These are phyloP conservation scores for Ptychochromis oligacanthus DNA, from an alignment of 2,113 vertebrate genomes.

Conservation along the genomic window DNA sequence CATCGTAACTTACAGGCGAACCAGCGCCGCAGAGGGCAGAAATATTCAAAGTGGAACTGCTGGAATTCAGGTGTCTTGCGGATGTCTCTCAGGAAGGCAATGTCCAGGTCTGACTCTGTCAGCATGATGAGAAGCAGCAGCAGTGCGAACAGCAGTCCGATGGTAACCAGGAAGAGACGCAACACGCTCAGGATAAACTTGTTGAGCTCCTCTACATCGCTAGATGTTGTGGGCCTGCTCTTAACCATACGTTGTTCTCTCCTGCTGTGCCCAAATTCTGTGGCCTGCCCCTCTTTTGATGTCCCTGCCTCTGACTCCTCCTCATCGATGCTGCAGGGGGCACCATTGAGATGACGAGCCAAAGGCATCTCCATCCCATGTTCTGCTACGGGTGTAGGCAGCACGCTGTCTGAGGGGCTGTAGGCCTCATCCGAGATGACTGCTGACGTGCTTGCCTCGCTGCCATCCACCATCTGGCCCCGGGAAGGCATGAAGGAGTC, in stretches of 20 bases:
- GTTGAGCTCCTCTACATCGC: slow-evolving; percentile 89
- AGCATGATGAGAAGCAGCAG: slow-evolving; percentile 95
- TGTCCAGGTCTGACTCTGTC: slow-evolving; percentile 96
- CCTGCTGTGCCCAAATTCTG: slow-evolving; percentile 76
- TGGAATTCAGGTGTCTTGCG: slow-evolving; percentile 97
- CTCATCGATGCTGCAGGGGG: slow-evolving; percentile 88
- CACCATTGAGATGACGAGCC: slow-evolving; percentile 85
- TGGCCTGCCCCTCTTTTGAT: slow-evolving; percentile 69
- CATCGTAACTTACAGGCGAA: slow-evolving; percentile 95
- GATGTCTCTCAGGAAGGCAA: slow-evolving; percentile 96
- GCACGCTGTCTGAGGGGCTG: slow-evolving; percentile 90
- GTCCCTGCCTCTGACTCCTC: slow-evolving; percentile 82
- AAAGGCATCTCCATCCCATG: slow-evolving; percentile 87
- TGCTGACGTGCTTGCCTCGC: slow-evolving; percentile 78
- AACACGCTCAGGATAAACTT: slow-evolving; percentile 94
- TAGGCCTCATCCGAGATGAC: slow-evolving; percentile 91
- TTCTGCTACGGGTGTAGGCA: slow-evolving; percentile 91
- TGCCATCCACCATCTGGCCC: slow-evolving; percentile 77
- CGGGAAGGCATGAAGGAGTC: slow-evolving; percentile 83
- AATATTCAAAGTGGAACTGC: slow-evolving; percentile 98
- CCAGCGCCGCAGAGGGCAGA: slow-evolving; percentile 98
- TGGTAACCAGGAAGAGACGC: slow-evolving; percentile 93
- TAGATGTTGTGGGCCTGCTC: slow-evolving; percentile 46
- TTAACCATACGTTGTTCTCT: slow-evolving; percentile 77
- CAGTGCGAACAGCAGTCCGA: slow-evolving; percentile 93